Conservation (phyloP, 2,888 invertebrate genomes). For the Papilio protenor region DNA sequence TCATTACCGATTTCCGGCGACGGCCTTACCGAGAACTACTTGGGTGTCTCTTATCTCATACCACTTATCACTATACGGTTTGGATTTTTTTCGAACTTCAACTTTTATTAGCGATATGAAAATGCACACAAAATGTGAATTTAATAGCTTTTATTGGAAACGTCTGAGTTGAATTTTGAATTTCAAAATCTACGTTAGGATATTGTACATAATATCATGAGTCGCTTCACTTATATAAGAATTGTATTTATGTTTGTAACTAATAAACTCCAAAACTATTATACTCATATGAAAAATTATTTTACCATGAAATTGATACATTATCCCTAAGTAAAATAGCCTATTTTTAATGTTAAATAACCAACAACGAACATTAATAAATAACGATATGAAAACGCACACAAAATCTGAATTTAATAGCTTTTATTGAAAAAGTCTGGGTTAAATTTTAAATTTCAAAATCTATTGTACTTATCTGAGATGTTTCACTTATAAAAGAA, state of each 20-base stretch:
- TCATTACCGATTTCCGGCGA: constrained; percentile 44
- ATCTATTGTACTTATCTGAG: not conserved
- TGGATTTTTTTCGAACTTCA: constrained; percentile 8
- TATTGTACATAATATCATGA: not conserved
- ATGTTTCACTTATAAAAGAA: too few species aligned
- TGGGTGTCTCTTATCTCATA: constrained; percentile 39
- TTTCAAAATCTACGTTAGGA: not conserved
- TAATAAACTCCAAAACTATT: too few species aligned
- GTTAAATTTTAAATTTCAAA: not conserved
- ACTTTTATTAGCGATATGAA: constrained; percentile 22
- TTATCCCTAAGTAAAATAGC: too few species aligned
- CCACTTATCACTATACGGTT: constrained; percentile 24
- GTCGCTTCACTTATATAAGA: too few species aligned
- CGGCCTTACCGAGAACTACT: constrained; percentile 37
- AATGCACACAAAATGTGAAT: constrained; percentile 20
- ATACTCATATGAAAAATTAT: too few species aligned
- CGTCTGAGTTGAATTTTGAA: not conserved
- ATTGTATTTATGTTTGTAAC: too few species aligned
- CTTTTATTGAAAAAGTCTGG: not conserved
- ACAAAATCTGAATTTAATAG: constrained; percentile 7
- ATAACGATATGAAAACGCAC: constrained; percentile 21
- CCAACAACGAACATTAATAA: too few species aligned
- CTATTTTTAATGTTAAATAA: too few species aligned
- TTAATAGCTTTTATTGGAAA: constrained; percentile 1
- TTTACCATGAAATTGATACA: too few species aligned